Evolutionary conservation across 2,888 invertebrate genomes (phyloP).

Genomic region (Drosophila colorata): DNA sequence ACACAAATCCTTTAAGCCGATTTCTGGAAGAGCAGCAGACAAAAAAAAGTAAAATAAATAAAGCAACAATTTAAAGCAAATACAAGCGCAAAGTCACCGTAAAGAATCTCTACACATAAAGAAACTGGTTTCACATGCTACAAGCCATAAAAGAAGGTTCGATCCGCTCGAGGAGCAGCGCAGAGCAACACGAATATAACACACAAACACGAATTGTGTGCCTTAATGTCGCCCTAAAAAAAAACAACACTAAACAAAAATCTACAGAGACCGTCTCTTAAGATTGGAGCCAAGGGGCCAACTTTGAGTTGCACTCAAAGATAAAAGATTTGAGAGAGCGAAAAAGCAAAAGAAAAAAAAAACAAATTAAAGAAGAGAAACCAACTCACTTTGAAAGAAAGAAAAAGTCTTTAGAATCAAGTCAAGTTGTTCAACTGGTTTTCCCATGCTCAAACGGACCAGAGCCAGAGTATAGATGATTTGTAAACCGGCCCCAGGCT

Average conservation of each 20-base stretch:
- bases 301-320: constrained; percentile 56
- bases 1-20: constrained; percentile 72
- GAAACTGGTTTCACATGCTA: constrained; percentile 71
- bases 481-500: constrained; percentile 54
- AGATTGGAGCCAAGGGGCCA: constrained; percentile 18
- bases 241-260: constrained; percentile 4
- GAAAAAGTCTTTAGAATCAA: constrained; percentile 80
- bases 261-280: constrained; percentile 12
- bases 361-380: constrained; percentile 11
- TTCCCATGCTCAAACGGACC: constrained; percentile 28
- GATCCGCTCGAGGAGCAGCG: constrained; percentile 57
- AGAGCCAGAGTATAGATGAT: constrained; percentile 30
- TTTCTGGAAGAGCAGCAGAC: constrained; percentile 57
- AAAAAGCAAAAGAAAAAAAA: background rate
- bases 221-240: constrained; percentile 65
- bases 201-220: constrained; percentile 58
- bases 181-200: constrained; percentile 53
- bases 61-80: constrained; percentile 46
- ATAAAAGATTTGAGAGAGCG: constrained; percentile 22
- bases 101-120: constrained; percentile 73
- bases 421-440: constrained; percentile 81
- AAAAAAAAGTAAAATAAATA: constrained; percentile 26
- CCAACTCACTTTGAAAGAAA: constrained; percentile 71
- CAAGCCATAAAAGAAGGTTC: constrained; percentile 62
- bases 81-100: constrained; percentile 48